phyloP scores from a whole-genome alignment of 2,888 invertebrate species.

The Hymenopus coronatus region DNA sequence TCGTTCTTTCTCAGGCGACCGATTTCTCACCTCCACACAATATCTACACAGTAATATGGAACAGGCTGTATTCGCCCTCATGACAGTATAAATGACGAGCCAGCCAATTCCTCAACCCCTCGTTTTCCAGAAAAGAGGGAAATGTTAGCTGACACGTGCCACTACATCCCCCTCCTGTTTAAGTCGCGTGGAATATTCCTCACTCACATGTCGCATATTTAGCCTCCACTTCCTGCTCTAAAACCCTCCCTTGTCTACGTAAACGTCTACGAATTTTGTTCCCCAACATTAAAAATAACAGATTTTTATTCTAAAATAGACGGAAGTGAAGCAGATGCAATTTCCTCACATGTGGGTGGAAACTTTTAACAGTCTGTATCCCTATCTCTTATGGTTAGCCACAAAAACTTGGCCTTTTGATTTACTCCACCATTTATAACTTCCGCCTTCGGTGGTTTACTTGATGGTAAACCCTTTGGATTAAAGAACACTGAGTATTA shows the following conservation, averaged over 20 bases:
- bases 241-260: background rate
- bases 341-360: background rate
- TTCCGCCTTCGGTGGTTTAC: background rate
- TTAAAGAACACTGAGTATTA: too few species aligned
- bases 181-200: constrained; percentile 5
- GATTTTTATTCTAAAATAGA: background rate
- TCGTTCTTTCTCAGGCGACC: too few species aligned
- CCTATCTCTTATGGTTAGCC: background rate
- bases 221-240: background rate
- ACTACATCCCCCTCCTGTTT: background rate
- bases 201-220: background rate
- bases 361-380: background rate
- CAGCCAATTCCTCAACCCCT: constrained; percentile 1
- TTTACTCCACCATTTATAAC: background rate
- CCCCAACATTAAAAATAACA: background rate
- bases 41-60: background rate
- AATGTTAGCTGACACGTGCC: background rate
- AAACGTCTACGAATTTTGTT: background rate
- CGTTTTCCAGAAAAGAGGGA: constrained; percentile 13
- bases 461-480: background rate
- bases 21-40: too few species aligned
- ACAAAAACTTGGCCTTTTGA: background rate
- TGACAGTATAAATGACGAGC: constrained; percentile 1
- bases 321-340: background rate
- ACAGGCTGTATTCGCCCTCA: background rate